These are phyloP conservation scores for Chirona hameri DNA, from an alignment of 2,888 invertebrate genomes.

Conservation along the genomic window DNA sequence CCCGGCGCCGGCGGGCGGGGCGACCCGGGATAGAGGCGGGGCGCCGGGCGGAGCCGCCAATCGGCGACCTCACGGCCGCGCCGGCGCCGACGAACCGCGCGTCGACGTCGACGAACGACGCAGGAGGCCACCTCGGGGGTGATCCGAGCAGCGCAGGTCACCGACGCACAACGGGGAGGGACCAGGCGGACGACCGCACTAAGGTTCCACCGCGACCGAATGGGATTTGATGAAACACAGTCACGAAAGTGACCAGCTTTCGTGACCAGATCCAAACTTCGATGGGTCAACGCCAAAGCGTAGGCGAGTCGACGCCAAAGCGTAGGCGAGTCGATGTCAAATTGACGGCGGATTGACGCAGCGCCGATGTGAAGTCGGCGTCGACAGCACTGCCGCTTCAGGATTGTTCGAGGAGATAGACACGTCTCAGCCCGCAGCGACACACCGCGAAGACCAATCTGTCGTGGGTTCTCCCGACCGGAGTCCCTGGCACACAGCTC, in stretches of 20 bases:
- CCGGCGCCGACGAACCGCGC: not conserved
- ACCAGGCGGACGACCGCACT: not conserved
- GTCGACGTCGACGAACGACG: not conserved
- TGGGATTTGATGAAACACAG: not conserved
- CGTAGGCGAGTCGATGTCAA: too few species aligned
- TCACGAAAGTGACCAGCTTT: too few species aligned
- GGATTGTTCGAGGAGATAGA: too few species aligned
- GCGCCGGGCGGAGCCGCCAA: not conserved
- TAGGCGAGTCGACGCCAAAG: not conserved
- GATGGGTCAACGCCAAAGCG: not conserved
- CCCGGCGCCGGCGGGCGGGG: slow-evolving; percentile 10
- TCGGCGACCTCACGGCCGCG: not conserved
- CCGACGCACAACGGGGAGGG: too few species aligned
- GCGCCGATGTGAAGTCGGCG: not conserved
- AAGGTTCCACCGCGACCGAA: not conserved
- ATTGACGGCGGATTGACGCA: not conserved
- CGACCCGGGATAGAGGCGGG: not conserved
- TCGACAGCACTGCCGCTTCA: too few species aligned
- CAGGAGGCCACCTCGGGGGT: not conserved
- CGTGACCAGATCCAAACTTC: too few species aligned
- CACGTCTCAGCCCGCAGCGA: too few species aligned
- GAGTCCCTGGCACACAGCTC: not conserved
- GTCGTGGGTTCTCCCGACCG: not conserved
- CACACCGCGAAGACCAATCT: not conserved
- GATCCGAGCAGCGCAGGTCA: not conserved